Evolutionary conservation across 2,113 vertebrate species (phyloP), one percentile per base, ranked within the genome.

Genomic region (Macrotus californicus): DNA sequence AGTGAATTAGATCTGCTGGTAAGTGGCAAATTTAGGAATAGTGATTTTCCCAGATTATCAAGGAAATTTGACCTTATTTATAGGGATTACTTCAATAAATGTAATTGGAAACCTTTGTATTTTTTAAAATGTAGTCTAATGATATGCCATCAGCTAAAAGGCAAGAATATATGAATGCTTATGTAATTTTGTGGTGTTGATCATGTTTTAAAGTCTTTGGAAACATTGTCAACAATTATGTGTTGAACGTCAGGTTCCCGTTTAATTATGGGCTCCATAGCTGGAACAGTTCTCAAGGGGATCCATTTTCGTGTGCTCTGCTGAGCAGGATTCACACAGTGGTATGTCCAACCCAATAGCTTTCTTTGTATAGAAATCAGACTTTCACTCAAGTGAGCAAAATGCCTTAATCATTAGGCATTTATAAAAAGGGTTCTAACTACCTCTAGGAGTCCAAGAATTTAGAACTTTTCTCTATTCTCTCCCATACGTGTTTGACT

Each of bases 331-430:
- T 83, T 67, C n/a, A 82, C 93, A 93, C 67, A 70, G 76, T 83
- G 75, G 24, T 89, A 59, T 84, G 80, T 93, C 76, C 19, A 56
- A 48, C 46, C 84, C 80, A 50, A 0, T 46, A 81, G 83, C 79
- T 95, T 96, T 94, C 93, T 95, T 94, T 94, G 80, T 95, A 52
- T 18, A 77, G 91, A 93, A 96, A 94, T 96, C 77, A 86, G 77
- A 77, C 39, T 43, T 89, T 56, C 77, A 48, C 13, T 96, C 86
- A 92, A 94, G 83, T 95, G 61, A 96, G 96, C 61, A 84, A 92
- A 96, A 72, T 95, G 79, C 75, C 75, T 86, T 91, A 67, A 86
- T 97, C 64, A 91, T 94, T 18, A 83, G 96, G 59, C 83, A 48
- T 75, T 95, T 92, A 61, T 13, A 52, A 70, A 96, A 87, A 87